Evolutionary conservation across 2,888 invertebrate genomes (phyloP), one percentile per base, ranked within the genome.

Genomic region (Galerucella nymphaeae): DNA sequence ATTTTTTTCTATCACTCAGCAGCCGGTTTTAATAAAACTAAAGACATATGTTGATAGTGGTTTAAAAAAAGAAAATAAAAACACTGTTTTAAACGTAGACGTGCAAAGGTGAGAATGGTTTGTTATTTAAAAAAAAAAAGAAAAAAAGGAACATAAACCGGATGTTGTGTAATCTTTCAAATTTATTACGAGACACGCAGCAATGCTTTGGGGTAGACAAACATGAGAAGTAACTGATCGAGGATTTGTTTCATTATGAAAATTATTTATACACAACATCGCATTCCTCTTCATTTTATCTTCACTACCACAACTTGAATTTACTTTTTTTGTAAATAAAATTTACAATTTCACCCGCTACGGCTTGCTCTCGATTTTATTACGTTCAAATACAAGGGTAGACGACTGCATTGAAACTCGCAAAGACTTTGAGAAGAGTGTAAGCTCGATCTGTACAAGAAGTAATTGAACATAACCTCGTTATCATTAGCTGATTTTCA

Each of bases 401-500:
- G 30, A n/a, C 59, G 30, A 59, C 59, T 59, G 30, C 38, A 59
- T 59, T 59, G 30, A 59, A 59, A 38, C 62, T 69, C 41, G 11
- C 53, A 66, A 74, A 74, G 74, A 69, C 73, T 78, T 78, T 77
- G 76, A 78, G 53, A 55, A 62, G 30, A 38, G 42, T 63, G 48
- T 74, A 71, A 70, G 70, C 74, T 78, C 77, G 76, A 79, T 82
- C 81, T 82, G 77, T 78, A 77, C 80, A 82, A 83, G 83, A 84
- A 84, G 84, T 86, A 86, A 86, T 86, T 86, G 86, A 85, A 86
- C 84, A 81, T 86, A 86, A 86, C 83, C 85, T 85, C 82, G 86
- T 86, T 86, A 86, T 86, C 86, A 86, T 86, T 86, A 86, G 85
- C 84, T 84, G 85, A 85, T 85, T 85, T 84, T 82, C 77, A 71